Evolutionary conservation across 35 echinoderm and acorn worm genomes (phyloP).

Genomic region (Holothuria glaberrima): DNA sequence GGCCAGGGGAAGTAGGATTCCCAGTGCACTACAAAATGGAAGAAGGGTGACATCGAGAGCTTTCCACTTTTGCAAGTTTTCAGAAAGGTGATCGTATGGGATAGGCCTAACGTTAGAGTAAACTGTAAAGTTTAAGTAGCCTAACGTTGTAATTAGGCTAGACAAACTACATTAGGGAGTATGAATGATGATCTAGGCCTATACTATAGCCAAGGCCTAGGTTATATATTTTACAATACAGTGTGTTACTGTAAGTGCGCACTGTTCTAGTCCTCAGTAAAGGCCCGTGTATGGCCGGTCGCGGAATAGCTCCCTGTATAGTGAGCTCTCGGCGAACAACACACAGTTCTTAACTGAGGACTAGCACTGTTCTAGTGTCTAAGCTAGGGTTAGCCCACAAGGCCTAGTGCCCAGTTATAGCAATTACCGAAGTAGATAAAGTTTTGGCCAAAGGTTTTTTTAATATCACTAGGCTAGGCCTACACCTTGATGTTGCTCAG

Average conservation of each 20-base stretch:
- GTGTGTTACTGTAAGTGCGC: too few species aligned
- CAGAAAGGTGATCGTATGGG: not conserved
- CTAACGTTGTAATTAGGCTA: not conserved
- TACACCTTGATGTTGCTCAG: too few species aligned
- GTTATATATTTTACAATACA: too few species aligned
- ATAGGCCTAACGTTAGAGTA: not conserved
- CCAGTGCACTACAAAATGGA: not conserved
- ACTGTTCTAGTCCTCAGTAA: not conserved
- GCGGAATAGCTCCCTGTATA: too few species aligned
- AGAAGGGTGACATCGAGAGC: slow-evolving; percentile 9
- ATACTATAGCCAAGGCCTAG: not conserved
- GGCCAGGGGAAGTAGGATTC: not conserved
- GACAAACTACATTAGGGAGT: not conserved
- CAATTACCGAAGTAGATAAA: too few species aligned
- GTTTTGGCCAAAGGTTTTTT: too few species aligned
- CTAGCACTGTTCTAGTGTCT: too few species aligned
- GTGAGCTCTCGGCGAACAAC: too few species aligned
- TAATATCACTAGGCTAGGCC: too few species aligned
- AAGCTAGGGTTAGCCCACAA: too few species aligned
- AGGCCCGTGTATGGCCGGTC: not conserved
- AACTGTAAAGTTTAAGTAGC: not conserved
- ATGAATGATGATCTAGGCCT: not conserved
- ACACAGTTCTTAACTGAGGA: too few species aligned
- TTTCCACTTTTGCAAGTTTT: not conserved
- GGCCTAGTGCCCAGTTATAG: too few species aligned